A percentile compares a stretch with the other conserved stretches of the same genome.
Conservation (phyloP, 1,140 invertebrate genomes). For the Drosophila albomicans region DNA sequence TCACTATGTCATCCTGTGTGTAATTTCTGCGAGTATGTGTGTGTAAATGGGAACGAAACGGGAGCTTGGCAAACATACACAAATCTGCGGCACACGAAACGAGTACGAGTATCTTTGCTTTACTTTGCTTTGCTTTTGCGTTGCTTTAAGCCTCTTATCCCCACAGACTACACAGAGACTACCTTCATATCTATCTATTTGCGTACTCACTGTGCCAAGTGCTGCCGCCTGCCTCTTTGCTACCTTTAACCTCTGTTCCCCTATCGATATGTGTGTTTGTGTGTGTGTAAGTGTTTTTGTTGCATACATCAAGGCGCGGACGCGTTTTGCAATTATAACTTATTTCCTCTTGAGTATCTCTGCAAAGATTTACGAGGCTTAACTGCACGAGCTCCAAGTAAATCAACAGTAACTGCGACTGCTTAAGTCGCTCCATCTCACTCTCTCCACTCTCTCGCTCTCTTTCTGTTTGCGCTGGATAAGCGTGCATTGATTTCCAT, state of each 20-base stretch:
- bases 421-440: slow-evolving; percentile 21
- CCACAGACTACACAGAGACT: slow-evolving; percentile 3
- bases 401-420: slow-evolving; percentile 38
- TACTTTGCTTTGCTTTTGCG: background rate
- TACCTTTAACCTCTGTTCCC: background rate
- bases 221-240: background rate
- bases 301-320: slow-evolving; percentile 38
- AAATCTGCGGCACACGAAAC: slow-evolving; percentile 6
- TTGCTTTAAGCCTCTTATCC: slow-evolving; percentile 7
- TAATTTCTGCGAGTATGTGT: background rate
- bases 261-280: slow-evolving; percentile 7
- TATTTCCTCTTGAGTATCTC: slow-evolving; percentile 45
- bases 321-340: slow-evolving; percentile 49
- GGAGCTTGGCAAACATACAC: background rate
- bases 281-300: slow-evolving; percentile 28
- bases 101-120: slow-evolving; percentile 1
- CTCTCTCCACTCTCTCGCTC: background rate
- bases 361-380: slow-evolving; percentile 41
- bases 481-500: slow-evolving; percentile 58
- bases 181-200: slow-evolving; percentile 4
- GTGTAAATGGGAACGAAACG: background rate
- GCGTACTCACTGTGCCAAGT: background rate
- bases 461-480: slow-evolving; percentile 17
- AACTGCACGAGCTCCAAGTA: slow-evolving; percentile 35
- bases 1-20: slow-evolving; percentile 1